Evolutionary conservation across 1,140 invertebrate genomes (phyloP), one percentile per base, ranked within the genome.

Genomic region (Scaptomyza graminum): DNA sequence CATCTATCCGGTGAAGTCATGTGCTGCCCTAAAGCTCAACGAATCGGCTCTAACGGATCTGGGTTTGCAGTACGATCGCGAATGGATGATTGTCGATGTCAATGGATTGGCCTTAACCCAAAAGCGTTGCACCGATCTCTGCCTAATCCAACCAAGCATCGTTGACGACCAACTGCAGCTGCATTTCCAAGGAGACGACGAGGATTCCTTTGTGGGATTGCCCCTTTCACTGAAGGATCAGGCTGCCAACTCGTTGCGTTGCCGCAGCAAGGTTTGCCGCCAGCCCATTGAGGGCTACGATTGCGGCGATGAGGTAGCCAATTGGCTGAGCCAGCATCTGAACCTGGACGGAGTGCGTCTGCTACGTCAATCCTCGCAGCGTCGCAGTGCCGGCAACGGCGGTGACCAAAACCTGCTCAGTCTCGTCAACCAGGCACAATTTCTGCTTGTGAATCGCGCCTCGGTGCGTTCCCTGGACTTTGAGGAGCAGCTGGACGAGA

Each of bases 1-100:
- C 87, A 93, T 99, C 50, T 99, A 97, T 93, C 98, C 98, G 2
- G 94, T 99, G 1, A 99, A 99, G 93, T 99, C 98, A 0, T 99
- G 98, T 93, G 96, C 94, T 2, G 94, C 95, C 37, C 96, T 96
- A 74, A 93, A 95, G 91, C 93, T 97, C 49, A 76, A 92, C 60
- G 6, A 65, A 76, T n/a, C 0, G 1, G 34, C 16, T 39, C 91
- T 98, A 34, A 94, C 94, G 18, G 70, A 87, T 0, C 95, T 94
- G 79, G 98, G 98, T 1, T 93, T 99, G 13, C 92, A 95, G 81
- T 98, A 96, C 91, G 98, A 99, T 92, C 93, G 98, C 77, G 94
- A 96, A 82, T 99, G 97, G 97, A 97, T 98, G 96, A 95, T 99
- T 63, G 93, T 98, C 1, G 96, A 95, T 74, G 92, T 93, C 12